These are phyloP conservation scores for Leucoma salicis DNA, from an alignment of 2,888 invertebrate species.

Conservation along the genomic window DNA sequence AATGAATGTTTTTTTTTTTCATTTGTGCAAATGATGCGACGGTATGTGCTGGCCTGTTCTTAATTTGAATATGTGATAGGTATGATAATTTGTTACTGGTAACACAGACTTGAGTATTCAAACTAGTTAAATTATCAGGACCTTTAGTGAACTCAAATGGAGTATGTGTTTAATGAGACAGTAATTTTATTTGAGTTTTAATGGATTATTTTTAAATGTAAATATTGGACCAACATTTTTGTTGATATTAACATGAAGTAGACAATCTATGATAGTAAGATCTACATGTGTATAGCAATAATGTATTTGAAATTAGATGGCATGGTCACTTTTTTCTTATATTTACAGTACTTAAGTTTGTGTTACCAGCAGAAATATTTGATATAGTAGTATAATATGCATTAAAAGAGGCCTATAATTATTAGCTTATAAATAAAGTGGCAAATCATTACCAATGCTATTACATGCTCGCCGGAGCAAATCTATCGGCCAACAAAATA, in stretches of 20 bases:
- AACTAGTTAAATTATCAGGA: no score
- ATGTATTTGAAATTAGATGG: no score
- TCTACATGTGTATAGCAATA: no score
- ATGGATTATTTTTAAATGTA: no score
- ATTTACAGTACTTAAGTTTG: conserved; percentile 4
- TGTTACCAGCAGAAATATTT: conserved; percentile 4
- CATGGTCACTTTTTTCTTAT: no score
- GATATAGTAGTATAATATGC: conserved; percentile 4
- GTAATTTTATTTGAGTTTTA: no score
- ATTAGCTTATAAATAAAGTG: conserved; percentile 6
- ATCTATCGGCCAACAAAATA: neutral
- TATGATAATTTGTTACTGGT: conserved; percentile 8
- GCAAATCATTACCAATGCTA: neutral
- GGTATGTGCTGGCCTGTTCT: conserved; percentile 22
- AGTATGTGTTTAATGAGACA: no score
- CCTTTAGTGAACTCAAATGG: no score
- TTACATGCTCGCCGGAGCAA: neutral
- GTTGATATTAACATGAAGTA: no score
- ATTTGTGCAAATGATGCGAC: conserved; percentile 72
- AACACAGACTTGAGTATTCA: conserved; percentile 15
- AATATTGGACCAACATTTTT: no score
- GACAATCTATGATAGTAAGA: no score
- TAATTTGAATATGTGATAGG: conserved; percentile 15
- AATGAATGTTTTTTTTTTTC: conserved; percentile 44
- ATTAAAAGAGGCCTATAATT: conserved; percentile 7